Conservation (phyloP, 2,113 vertebrate genomes). For the Paradisaea rubra region DNA sequence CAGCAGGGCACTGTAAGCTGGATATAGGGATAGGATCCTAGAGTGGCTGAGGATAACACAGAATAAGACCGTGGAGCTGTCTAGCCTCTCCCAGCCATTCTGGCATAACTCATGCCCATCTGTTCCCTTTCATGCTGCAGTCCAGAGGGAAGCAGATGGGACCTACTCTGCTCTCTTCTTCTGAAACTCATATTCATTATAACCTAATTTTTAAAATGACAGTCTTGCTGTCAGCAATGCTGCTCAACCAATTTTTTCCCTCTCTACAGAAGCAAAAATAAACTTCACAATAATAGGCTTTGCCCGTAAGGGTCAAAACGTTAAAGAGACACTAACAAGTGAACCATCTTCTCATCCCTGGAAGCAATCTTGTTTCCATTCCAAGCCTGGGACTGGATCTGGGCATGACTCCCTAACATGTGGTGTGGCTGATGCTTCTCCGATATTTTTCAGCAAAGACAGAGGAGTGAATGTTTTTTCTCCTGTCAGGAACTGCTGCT, state of each 20-base stretch:
- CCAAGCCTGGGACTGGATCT: neutral
- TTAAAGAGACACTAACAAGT: conserved; percentile 24
- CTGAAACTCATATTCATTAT: conserved; percentile 53
- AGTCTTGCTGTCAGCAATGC: conserved; percentile 29
- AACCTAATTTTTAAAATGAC: conserved; percentile 52
- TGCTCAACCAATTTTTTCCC: neutral
- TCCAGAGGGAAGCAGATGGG: conserved; percentile 61
- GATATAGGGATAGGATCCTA: neutral
- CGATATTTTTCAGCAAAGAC: neutral
- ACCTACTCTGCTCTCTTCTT: conserved; percentile 21
- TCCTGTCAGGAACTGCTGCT: neutral
- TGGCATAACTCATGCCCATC: conserved; percentile 46
- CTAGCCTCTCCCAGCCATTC: neutral
- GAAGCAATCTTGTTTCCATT: neutral
- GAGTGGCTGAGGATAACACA: neutral
- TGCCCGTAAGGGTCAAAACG: neutral
- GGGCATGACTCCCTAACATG: neutral
- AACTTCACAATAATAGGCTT: neutral
- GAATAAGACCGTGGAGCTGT: neutral
- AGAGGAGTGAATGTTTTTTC: neutral
- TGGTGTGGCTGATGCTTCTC: neutral
- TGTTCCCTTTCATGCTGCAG: conserved; percentile 34
- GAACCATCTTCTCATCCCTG: neutral
- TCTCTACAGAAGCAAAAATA: conserved; percentile 2
- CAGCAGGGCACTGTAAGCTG: neutral